Base-by-base conservation (phyloP, 2,113 vertebrate genomes). In the Fulica atra region DNA sequence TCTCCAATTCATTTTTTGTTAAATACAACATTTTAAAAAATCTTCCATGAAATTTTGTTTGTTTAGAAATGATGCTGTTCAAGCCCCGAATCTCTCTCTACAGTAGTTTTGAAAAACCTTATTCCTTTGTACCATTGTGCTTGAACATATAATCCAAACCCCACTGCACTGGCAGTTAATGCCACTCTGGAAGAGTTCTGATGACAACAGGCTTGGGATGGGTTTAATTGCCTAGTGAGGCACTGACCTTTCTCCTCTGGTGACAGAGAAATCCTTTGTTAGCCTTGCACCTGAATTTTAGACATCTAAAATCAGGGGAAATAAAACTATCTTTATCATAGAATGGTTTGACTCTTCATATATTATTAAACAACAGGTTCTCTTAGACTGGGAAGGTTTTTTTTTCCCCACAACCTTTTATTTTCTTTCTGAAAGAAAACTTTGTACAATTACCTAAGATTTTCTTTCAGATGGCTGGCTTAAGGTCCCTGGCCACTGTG, bases 311-410 rank as follows among this genome's bases (percentile, higher is more conserved):
- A 81, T 61, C 44, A 92, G 64, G 31, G 44, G 9, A 93, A 95
- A 92, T 86, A 44, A 88, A 95, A 80, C 77, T 81, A 24, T 61
- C 56, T 60, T 89, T 81, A 53, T 53, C 14, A 53, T 53, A 53
- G 25, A 53, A 53, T 9, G 51, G 14, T 53, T 53, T 53, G 25
- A 26, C 51, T 85, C 50, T 87, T 81, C 35, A 85, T 87, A 24
- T 74, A 82, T 87, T 91, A 82, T 85, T 93, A 94, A 94, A 51
- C 31, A 85, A 46, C 46, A 85, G 29, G 6, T 86, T 88, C 51
- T 86, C 40, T 61, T 84, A 83, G 44, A 57, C 4, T 40, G 11
- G 10, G 7, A 82, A 35, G 72, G 88, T 70, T 73, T 83, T 82
- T 31, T 36, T 48, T 46, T 42, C 44, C 44, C 44, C 26, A 24